Evolutionary conservation across 2,113 vertebrate genomes (phyloP).

Genomic region (Peromyscus polionotus): DNA sequence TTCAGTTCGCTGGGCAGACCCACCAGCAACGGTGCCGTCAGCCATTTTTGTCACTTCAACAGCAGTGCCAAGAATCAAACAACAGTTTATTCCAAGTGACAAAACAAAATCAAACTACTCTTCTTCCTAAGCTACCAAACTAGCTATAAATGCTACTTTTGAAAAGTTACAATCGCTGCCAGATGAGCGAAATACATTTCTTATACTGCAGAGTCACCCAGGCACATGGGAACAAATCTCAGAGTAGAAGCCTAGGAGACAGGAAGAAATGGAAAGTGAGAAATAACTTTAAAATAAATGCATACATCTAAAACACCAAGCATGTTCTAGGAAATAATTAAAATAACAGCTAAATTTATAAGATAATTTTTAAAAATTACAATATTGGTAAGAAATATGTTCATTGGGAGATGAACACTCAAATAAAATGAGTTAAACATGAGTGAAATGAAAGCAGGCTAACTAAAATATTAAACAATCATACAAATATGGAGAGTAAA

Average conservation of each 20-base stretch:
- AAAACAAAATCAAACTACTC: not conserved
- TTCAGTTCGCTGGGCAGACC: not conserved
- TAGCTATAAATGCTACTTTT: not conserved
- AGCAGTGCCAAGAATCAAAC: not conserved
- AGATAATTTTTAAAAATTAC: not conserved
- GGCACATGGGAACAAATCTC: not conserved
- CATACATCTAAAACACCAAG: not conserved
- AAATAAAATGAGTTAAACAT: not conserved
- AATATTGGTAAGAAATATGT: not conserved
- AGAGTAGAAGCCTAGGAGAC: not conserved
- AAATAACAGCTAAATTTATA: not conserved
- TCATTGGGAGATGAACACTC: not conserved
- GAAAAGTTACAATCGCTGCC: not conserved
- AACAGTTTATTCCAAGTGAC: not conserved
- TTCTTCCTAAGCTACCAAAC: not conserved
- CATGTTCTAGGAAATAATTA: not conserved
- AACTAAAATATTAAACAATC: conserved; percentile 25
- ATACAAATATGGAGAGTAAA: not conserved
- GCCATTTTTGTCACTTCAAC: not conserved
- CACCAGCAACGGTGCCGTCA: no score
- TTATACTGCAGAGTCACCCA: not conserved
- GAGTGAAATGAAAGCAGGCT: not conserved
- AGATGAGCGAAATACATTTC: not conserved
- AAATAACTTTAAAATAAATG: conserved; percentile 17
- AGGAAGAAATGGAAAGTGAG: not conserved